Base-by-base conservation (phyloP, 2,113 vertebrate species). In the Melospiza georgiana region DNA sequence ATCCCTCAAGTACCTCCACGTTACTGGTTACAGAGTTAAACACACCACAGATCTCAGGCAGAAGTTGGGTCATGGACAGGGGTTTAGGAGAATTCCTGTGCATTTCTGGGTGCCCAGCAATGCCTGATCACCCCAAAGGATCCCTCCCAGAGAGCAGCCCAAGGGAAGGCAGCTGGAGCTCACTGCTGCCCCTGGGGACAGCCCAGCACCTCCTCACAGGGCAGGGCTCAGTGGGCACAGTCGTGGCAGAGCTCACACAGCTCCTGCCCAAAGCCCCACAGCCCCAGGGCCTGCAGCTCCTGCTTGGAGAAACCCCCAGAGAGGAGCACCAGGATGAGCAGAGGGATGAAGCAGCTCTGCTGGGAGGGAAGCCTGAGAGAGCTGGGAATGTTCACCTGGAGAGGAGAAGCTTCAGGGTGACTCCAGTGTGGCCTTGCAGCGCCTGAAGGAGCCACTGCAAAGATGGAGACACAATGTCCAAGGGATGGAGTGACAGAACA, bases 161-260 rank as follows among this genome's bases (percentile, higher is more conserved):
- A 39, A 23, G 76, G 57, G 68, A 58, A 55, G 84, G 62, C 3
- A 52, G 35, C 77, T 37, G 78, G 59, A 25, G 35, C 41, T 23
- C 21, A 1, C 17, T 21, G 15, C 52, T 43, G 61, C 41, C 12
- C 72, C 49, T 3, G 2, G 15, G 11, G 49, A 20, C 66, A 62
- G 22, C 12, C 12, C 16, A 62, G 66, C 58, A 18, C 30, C 48
- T 51, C 4, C 68, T 66, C n/a, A 44, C 22, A 68, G 57, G 27
- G 13, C 21, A 33, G 6, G 23, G 2, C 39, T 41, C 27, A 0
- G 2, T 0, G 5, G 81, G 43, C 48, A 63, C 10, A 11, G 54
- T 46, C 37, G 0, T 0, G 15, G n/a, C 11, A 33, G 3, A 9
- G 1, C 30, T 22, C 4, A 0, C 18, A 5, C 30, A 59, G 44